These are phyloP conservation scores for Eupeodes corollae DNA, from an alignment of 1,140 invertebrate genomes.

Conservation along the genomic window DNA sequence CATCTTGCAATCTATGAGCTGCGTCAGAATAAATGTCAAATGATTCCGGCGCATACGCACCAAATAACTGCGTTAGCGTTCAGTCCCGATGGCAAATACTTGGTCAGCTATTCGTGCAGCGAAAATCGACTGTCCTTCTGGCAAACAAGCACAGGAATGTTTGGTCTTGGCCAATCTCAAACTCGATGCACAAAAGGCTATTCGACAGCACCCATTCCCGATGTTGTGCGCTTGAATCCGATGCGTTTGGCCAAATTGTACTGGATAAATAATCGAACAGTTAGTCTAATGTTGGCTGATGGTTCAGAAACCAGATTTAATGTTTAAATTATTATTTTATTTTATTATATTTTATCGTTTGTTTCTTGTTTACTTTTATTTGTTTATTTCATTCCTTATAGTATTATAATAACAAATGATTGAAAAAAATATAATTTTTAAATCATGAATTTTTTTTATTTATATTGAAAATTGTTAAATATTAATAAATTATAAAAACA, in stretches of 20 bases:
- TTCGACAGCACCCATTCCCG: constrained; percentile 80
- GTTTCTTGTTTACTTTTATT: too few species aligned
- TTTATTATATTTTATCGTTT: too few species aligned
- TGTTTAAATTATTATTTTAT: constrained; percentile 44
- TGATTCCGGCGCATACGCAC: constrained; percentile 75
- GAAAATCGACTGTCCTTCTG: constrained; percentile 96
- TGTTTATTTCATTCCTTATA: too few species aligned
- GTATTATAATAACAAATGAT: too few species aligned
- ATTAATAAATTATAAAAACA: too few species aligned
- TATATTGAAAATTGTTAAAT: too few species aligned
- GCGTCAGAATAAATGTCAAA: constrained; percentile 85
- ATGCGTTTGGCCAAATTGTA: constrained; percentile 77
- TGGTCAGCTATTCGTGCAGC: constrained; percentile 89
- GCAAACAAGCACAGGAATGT: constrained; percentile 87
- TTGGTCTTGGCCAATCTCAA: constrained; percentile 81
- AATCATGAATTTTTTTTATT: too few species aligned
- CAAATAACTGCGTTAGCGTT: constrained; percentile 88
- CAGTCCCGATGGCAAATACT: constrained; percentile 92
- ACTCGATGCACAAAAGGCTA: constrained; percentile 88
- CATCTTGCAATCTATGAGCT: constrained; percentile 91
- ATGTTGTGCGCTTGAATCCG: constrained; percentile 73
- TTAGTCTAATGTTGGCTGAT: constrained; percentile 84
- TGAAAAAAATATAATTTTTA: too few species aligned
- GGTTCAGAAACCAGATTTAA: constrained; percentile 85
- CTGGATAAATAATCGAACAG: constrained; percentile 86